phyloP scores from a whole-genome alignment of 2,888 invertebrate genomes.

The Neoascia interrupta region DNA sequence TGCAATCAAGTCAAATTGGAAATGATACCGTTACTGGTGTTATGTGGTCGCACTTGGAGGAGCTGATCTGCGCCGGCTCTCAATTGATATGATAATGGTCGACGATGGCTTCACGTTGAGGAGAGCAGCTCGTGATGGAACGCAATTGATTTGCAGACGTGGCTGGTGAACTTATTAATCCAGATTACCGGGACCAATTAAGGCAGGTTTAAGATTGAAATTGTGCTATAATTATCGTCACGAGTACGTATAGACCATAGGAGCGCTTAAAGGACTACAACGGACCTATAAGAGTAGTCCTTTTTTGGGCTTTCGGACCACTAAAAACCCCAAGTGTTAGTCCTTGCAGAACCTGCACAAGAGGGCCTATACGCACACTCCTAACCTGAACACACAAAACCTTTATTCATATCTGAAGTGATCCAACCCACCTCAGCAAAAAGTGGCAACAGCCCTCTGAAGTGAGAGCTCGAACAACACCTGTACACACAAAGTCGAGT shows the following conservation, averaged over 20 bases:
- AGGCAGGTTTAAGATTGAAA: background rate
- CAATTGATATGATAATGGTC: conserved; percentile 32
- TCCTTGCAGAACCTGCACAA: too few relatives aligned
- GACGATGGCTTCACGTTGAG: background rate
- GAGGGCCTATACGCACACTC: too few relatives aligned
- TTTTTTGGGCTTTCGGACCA: too few relatives aligned
- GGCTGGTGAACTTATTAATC: conserved; percentile 43
- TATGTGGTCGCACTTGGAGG: conserved; percentile 14
- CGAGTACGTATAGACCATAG: too few relatives aligned
- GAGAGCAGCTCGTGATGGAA: conserved; percentile 5
- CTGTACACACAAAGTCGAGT: conserved; percentile 40
- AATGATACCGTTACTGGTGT: conserved; percentile 26
- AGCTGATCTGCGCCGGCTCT: conserved; percentile 11
- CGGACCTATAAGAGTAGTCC: too few relatives aligned
- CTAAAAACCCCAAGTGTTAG: too few relatives aligned
- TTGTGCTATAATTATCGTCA: too few relatives aligned
- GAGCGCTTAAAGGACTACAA: too few relatives aligned
- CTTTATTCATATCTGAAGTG: background rate
- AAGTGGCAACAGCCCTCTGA: conserved; percentile 20
- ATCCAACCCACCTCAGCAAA: too few relatives aligned
- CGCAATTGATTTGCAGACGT: conserved; percentile 52
- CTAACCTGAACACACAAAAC: too few relatives aligned
- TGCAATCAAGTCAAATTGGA: conserved; percentile 59
- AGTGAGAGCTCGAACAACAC: conserved; percentile 31
- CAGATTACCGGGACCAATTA: conserved; percentile 10